These are phyloP conservation scores for Motacilla alba DNA, from an alignment of 2,113 vertebrate species.

Conservation along the genomic window DNA sequence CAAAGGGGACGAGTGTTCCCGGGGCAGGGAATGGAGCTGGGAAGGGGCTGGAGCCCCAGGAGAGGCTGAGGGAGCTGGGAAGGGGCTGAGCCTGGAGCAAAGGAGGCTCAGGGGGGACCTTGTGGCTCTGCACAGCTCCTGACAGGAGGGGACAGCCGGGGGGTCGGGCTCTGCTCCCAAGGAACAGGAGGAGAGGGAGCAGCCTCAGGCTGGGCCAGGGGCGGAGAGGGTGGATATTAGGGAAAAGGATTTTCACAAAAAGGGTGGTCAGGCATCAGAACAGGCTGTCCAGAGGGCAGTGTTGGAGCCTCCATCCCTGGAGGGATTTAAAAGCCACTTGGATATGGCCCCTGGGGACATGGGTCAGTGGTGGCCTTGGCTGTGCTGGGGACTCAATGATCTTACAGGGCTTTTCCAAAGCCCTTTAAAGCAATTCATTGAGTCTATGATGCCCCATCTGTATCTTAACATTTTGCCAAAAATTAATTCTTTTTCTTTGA, in stretches of 20 bases:
- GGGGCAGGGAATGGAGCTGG: background rate
- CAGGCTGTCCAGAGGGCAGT: background rate
- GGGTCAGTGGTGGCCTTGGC: background rate
- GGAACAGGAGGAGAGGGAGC: background rate
- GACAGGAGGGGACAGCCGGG: background rate
- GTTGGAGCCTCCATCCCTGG: background rate
- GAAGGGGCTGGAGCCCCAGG: background rate
- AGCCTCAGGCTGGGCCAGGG: fast-evolving
- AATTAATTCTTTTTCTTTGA: background rate
- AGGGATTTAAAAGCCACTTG: fast-evolving
- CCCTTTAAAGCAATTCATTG: background rate
- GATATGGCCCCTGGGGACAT: background rate
- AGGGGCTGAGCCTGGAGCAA: background rate
- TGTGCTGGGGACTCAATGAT: fast-evolving
- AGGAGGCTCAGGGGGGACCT: background rate
- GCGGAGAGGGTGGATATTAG: fast-evolving
- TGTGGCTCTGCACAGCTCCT: background rate
- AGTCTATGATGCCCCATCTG: background rate
- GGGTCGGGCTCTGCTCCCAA: background rate
- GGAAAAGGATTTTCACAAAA: background rate
- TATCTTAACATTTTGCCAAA: background rate
- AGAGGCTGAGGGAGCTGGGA: background rate
- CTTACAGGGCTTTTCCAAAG: background rate
- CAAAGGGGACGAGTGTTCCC: too few relatives aligned
- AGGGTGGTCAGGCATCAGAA: background rate